A percentile compares a stretch with the other conserved stretches of the same genome.
These are phyloP conservation scores for Empidonax alnorum DNA, from an alignment of 2,113 vertebrate genomes.

Conservation along the genomic window DNA sequence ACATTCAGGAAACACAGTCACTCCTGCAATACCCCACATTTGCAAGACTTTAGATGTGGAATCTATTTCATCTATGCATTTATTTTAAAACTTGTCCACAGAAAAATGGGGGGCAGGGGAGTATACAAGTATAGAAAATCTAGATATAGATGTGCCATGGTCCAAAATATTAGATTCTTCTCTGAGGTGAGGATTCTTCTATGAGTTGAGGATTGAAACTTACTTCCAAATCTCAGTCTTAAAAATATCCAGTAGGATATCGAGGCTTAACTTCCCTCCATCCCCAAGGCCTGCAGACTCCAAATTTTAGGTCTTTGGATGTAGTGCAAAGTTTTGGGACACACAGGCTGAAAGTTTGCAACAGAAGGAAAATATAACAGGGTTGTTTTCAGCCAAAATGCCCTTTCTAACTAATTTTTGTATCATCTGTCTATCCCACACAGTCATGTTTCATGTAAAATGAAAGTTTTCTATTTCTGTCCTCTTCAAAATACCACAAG, in stretches of 20 bases:
- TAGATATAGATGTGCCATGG: not conserved
- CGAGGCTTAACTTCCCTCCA: not conserved
- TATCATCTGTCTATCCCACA: not conserved
- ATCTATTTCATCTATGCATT: not conserved
- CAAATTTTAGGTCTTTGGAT: not conserved
- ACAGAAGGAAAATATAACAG: not conserved
- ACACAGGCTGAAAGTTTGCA: not conserved
- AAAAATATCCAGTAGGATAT: not conserved
- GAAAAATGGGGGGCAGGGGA: not conserved
- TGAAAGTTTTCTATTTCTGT: conserved; percentile 38
- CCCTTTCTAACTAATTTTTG: not conserved
- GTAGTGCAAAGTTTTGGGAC: not conserved
- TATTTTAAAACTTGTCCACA: not conserved
- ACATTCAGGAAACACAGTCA: not conserved
- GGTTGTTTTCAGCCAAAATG: not conserved
- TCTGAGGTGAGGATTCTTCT: no score
- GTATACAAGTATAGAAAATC: not conserved
- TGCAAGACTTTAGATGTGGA: not conserved
- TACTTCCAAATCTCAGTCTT: not conserved
- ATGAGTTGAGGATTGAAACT: not conserved
- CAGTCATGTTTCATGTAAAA: not conserved
- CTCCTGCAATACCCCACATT: not conserved
- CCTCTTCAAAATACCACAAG: conserved; percentile 30
- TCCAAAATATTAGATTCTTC: not conserved
- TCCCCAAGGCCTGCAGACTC: not conserved